Base-by-base conservation (phyloP, 2,113 vertebrate genomes). In the Phrynocephalus versicolor region DNA sequence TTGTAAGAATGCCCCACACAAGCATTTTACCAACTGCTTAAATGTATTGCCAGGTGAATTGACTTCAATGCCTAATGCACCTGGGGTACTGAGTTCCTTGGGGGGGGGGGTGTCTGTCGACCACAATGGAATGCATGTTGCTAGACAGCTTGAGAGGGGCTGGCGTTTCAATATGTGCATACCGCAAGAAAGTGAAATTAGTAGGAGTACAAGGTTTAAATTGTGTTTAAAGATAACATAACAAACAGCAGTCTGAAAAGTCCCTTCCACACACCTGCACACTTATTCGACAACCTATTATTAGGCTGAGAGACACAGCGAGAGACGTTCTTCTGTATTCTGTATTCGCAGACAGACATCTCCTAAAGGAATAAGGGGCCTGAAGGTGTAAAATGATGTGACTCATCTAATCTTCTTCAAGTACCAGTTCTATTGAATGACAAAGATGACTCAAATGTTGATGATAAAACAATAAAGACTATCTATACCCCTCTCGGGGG, bases 191-290 rank as follows among this genome's bases (percentile, higher is more conserved):
- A 35, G 57, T 82, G 89, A 93, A 90, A 57, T 83, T 90, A 71
- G 62, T 85, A 91, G 76, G 81, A 85, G 35, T 41, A 72, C 23
- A 72, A 86, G 65, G 25, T 37, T 81, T 89, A 77, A 84, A 88
- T 94, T 90, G 69, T 72, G 89, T 89, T 85, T 85, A 78, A 79
- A 87, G 81, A 83, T 79, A 83, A 79, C 74, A 84, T 87, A 85
- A 69, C 60, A 92, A 91, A 91, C 27, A 86, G 57, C 65, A 33
- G 67, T 57, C 55, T 78, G 81, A 87, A 39, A 72, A 83, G 33
- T 30, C 64, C 70, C 33, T 74, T 16, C 65, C 37, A 58, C 39
- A 41, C 18, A 70, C 41, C 10, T 51, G 45, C 21, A 79, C 9
- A 58, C 41, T 33, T 51, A 39, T 77, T 69, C 65, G 85, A 76